Percentiles rank a stretch among this genome's conserved stretches.
Evolutionary conservation across 1,140 invertebrate species (phyloP).

Genomic region (Saccostrea glomerata): DNA sequence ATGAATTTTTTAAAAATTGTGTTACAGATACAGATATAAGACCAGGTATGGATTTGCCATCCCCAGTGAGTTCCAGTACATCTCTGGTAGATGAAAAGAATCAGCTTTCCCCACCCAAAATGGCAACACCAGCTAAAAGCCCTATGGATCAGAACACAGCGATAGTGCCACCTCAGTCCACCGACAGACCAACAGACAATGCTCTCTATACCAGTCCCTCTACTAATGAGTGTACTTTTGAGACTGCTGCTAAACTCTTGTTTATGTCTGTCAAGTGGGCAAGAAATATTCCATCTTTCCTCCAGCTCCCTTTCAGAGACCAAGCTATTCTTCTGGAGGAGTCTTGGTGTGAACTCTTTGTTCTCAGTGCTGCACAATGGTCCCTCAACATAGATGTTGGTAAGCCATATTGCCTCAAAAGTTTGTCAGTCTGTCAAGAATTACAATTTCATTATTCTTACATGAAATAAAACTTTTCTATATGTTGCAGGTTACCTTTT

Average conservation of each 20-base stretch:
- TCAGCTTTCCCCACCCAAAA: slow-evolving; percentile 11
- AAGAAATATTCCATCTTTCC: slow-evolving; percentile 97
- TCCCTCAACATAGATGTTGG: slow-evolving; percentile 96
- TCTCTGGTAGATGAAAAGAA: neutral
- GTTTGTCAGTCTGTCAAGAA: neutral
- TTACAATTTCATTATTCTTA: neutral
- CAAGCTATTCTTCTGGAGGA: slow-evolving; percentile 94
- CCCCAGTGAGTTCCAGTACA: neutral
- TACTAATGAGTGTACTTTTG: slow-evolving; percentile 81
- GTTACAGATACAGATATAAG: neutral
- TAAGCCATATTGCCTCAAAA: slow-evolving; percentile 41
- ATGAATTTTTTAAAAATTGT: neutral
- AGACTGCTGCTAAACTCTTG: slow-evolving; percentile 93
- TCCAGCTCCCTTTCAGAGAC: slow-evolving; percentile 88
- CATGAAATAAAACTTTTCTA: neutral
- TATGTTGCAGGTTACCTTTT: slow-evolving; percentile 62
- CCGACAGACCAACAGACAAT: slow-evolving; percentile 22
- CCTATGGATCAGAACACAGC: neutral
- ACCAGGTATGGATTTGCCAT: neutral
- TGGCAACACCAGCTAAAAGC: neutral
- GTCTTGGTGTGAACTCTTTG: slow-evolving; percentile 98
- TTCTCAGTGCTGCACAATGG: slow-evolving; percentile 95
- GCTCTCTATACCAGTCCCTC: neutral
- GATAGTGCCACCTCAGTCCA: neutral
- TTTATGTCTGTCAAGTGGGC: slow-evolving; percentile 99